Conservation (phyloP, 2,113 vertebrate species). For the Corapipo altera region DNA sequence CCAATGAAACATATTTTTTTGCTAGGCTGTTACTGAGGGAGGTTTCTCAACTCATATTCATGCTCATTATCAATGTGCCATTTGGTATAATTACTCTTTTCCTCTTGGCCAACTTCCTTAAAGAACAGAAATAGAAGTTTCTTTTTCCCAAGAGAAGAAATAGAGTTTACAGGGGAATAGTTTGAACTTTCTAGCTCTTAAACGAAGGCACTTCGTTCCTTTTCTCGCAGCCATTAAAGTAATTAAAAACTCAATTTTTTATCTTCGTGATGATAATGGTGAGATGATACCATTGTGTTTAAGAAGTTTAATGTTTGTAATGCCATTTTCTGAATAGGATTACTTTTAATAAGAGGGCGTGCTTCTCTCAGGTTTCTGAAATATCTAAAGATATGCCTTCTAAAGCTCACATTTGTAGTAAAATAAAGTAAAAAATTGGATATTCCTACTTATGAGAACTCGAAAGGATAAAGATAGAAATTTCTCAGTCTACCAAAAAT, state of each 20-base stretch:
- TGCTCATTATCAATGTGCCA: neutral
- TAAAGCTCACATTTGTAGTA: neutral
- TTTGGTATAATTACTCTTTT: constrained; percentile 55
- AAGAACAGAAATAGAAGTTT: constrained; percentile 45
- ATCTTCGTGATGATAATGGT: neutral
- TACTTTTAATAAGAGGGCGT: neutral
- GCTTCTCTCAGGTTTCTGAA: neutral
- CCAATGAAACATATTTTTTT: neutral
- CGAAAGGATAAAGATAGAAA: neutral
- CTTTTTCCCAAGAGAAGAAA: constrained; percentile 27
- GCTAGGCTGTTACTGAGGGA: neutral
- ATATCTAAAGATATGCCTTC: neutral
- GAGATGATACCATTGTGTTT: neutral
- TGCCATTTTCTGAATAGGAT: neutral
- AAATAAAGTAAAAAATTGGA: neutral
- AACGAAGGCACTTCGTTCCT: neutral
- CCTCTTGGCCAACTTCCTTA: constrained; percentile 35
- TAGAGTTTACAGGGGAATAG: neutral
- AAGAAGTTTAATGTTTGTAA: neutral
- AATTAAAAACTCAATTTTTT: neutral
- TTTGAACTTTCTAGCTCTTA: neutral
- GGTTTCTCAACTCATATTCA: neutral
- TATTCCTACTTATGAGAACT: neutral
- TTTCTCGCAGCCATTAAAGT: neutral
- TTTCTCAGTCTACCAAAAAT: neutral